A percentile compares a stretch with the other conserved stretches of the same genome.
These are phyloP conservation scores for Siniperca obscura DNA, from an alignment of 2,797 vertebrate genomes.

Conservation along the genomic window DNA sequence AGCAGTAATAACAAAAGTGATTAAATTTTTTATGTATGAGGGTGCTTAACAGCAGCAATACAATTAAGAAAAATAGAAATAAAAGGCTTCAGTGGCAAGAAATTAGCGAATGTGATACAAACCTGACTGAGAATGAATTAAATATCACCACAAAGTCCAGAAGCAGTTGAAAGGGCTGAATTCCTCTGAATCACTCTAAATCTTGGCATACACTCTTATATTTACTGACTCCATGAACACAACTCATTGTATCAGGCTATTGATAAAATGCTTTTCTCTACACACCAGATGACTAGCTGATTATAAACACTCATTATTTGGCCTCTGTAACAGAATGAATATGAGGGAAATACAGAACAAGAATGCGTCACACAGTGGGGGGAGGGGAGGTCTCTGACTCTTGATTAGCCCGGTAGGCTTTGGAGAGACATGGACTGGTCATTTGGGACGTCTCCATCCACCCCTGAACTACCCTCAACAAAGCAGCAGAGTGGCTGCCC, in stretches of 20 bases:
- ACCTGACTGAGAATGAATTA: conserved; percentile 1
- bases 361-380: background rate
- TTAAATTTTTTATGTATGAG: background rate
- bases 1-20: background rate
- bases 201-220: conserved; percentile 1
- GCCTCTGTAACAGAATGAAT: background rate
- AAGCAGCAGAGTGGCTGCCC: background rate
- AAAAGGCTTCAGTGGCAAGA: background rate
- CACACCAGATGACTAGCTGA: background rate
- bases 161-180: background rate
- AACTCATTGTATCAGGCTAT: background rate
- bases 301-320: background rate
- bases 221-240: conserved; percentile 10
- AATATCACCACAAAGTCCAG: background rate
- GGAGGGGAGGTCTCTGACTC: background rate
- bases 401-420: background rate
- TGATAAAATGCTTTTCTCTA: conserved; percentile 6
- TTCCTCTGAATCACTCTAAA: conserved; percentile 7
- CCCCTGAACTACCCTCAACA: background rate
- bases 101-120: background rate
- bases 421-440: background rate
- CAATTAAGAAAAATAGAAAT: background rate
- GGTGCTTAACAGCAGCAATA: background rate
- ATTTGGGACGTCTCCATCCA: background rate
- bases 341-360: background rate